Base-by-base conservation (phyloP, 92 coral and sea anemone genomes). In the Palythoa grandiflora region DNA sequence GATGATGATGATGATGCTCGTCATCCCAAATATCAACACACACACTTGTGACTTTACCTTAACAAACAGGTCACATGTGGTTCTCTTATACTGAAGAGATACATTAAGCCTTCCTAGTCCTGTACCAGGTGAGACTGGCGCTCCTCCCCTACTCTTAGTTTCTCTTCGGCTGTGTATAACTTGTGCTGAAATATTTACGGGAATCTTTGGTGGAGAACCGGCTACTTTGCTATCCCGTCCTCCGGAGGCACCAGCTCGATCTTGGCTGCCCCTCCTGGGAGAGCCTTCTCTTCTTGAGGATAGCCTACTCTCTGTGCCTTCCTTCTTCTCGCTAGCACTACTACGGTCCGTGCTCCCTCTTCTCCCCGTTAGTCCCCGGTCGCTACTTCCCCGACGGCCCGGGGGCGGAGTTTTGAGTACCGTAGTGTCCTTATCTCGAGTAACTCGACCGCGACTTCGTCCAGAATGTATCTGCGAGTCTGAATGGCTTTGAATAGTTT, bases 21-120 rank as follows among this genome's bases (percentile, higher is more conserved):
- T 35, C 12, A 11, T 14, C 38, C 28, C 39, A 71, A 37, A 35
- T 15, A 35, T 38, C 75, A 36, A 6, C 6, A 37, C n/a, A 36
- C 54, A 38, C 35, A 38, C 35, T 38, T 2, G 38, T 35, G 2
- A 0, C 10, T 55, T 19, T 52, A 96, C 99, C 98, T 96, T 96
- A 12, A 96, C 91, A 84, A 97, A 95, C 53, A 97, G 83, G 79
- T 97, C 99, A 65, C 99, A 97, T 0, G 98, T 97, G 36, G 96
- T 94, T 83, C 94, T 96, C 81, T 95, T 97, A 91, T 97, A 97
- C 88, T 95, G 94, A 21, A 97, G 68, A 2, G 99, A 93, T 16
- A 97, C 92, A 65, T 94, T 91, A 13, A 97, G 85, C 72, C 92
- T 88, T 11, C 99, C 99, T 59, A 94, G 87, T 14, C 86, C 86